phyloP scores from a whole-genome alignment of 2,888 invertebrate species.

The Thymelicus lineola region DNA sequence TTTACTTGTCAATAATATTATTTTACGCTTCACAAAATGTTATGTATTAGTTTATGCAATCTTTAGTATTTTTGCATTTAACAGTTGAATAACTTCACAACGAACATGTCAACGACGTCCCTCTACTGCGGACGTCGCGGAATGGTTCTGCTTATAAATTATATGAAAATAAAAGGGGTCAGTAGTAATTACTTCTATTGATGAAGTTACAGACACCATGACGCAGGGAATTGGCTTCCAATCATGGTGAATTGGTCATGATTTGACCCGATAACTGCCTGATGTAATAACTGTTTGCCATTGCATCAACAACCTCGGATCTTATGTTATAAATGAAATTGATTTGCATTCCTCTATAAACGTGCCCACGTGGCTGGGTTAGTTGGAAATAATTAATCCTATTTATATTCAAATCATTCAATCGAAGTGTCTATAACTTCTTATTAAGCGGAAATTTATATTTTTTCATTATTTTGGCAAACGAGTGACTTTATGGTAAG shows the following conservation, averaged over 20 bases:
- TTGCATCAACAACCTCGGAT: constrained; percentile 65
- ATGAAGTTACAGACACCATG: constrained; percentile 27
- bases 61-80: not conserved
- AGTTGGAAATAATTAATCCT: constrained; percentile 16
- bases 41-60: not conserved
- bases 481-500: no score
- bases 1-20: no score
- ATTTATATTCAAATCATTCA: not conserved
- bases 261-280: constrained; percentile 54
- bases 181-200: not conserved
- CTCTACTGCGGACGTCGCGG: constrained; percentile 17
- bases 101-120: not conserved
- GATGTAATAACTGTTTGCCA: constrained; percentile 70
- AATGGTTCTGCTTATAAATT: constrained; percentile 30
- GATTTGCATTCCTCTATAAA: constrained; percentile 14
- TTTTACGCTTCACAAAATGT: not conserved
- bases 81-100: not conserved
- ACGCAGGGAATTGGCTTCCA: constrained; percentile 19
- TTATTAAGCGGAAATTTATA: no score
- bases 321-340: constrained; percentile 3
- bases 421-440: not conserved
- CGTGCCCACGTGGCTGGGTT: constrained; percentile 16
- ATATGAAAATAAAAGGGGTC: constrained; percentile 14
- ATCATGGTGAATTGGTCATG: constrained; percentile 36
- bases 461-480: no score